A percentile compares a stretch with the other conserved stretches of the same genome.
phyloP scores from a whole-genome alignment of 2,888 invertebrate species.

The Lasioglossum vierecki region DNA sequence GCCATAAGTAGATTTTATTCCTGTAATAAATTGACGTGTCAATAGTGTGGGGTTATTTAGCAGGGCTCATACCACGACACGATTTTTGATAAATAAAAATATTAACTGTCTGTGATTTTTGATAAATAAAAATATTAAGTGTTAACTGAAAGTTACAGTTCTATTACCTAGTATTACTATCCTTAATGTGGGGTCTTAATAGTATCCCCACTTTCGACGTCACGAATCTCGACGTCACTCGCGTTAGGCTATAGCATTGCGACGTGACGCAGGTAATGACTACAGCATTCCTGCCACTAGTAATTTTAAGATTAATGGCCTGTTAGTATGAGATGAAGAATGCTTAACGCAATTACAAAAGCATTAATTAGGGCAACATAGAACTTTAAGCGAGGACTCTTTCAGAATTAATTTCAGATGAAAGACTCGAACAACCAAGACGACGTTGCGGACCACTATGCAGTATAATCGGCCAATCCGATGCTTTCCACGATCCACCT shows the following conservation, averaged over 20 bases:
- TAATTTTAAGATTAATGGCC: not conserved
- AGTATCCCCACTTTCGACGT: too few relatives aligned
- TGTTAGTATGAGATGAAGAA: not conserved
- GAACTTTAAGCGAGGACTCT: not conserved
- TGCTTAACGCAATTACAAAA: not conserved
- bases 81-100: too few relatives aligned
- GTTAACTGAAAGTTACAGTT: too few relatives aligned
- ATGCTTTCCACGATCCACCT: conserved; percentile 70
- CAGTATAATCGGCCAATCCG: conserved; percentile 23
- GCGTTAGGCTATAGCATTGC: not conserved
- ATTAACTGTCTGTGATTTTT: too few relatives aligned
- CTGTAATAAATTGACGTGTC: not conserved
- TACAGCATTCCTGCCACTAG: not conserved
- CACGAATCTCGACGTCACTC: not conserved
- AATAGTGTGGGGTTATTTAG: too few relatives aligned
- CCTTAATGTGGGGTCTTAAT: not conserved
- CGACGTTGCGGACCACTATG: not conserved
- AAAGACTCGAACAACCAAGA: not conserved
- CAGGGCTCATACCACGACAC: too few relatives aligned
- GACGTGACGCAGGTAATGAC: not conserved
- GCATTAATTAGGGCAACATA: not conserved
- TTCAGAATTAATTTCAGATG: not conserved
- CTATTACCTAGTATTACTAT: not conserved
- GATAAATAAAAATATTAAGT: too few relatives aligned
- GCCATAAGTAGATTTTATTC: not conserved